These are phyloP conservation scores for Ditula angustiorana DNA, from an alignment of 2,888 invertebrate genomes.

Conservation along the genomic window DNA sequence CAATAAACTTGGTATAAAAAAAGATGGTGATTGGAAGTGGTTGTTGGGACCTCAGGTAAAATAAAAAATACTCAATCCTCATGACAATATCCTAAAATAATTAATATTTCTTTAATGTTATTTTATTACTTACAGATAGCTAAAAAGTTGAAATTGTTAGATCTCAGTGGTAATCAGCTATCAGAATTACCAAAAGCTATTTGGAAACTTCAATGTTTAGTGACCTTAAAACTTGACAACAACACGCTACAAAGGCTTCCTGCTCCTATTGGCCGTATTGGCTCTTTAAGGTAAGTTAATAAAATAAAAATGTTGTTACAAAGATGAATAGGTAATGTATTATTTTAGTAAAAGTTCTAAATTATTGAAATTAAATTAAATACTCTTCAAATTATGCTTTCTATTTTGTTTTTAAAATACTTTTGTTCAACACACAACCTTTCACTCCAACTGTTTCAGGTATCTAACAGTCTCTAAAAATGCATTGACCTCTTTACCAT, in stretches of 20 bases:
- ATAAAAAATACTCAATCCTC: background rate
- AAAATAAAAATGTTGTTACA: too few relatives aligned
- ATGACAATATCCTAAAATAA: background rate
- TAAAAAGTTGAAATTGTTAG: slow-evolving; percentile 85
- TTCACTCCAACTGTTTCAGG: slow-evolving; percentile 60
- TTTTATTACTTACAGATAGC: slow-evolving; percentile 64
- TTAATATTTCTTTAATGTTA: background rate
- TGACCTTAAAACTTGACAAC: slow-evolving; percentile 87
- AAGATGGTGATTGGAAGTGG: slow-evolving; percentile 88
- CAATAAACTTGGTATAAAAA: slow-evolving; percentile 86
- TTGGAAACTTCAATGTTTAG: slow-evolving; percentile 86
- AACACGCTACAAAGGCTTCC: slow-evolving; percentile 87
- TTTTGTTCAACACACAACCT: background rate
- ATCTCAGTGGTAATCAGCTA: slow-evolving; percentile 87
- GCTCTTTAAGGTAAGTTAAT: slow-evolving; percentile 72
- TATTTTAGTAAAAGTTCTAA: too few relatives aligned
- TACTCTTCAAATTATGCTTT: too few relatives aligned
- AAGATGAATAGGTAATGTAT: too few relatives aligned
- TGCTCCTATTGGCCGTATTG: slow-evolving; percentile 87
- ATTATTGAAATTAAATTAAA: too few relatives aligned
- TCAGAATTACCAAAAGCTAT: slow-evolving; percentile 86
- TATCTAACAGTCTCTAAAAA: slow-evolving; percentile 85
- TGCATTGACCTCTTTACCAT: slow-evolving; percentile 83
- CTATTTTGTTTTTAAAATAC: too few relatives aligned
- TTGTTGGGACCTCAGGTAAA: slow-evolving; percentile 79